phyloP scores from a whole-genome alignment of 2,888 invertebrate genomes.

The Meiosimyza decipiens region DNA sequence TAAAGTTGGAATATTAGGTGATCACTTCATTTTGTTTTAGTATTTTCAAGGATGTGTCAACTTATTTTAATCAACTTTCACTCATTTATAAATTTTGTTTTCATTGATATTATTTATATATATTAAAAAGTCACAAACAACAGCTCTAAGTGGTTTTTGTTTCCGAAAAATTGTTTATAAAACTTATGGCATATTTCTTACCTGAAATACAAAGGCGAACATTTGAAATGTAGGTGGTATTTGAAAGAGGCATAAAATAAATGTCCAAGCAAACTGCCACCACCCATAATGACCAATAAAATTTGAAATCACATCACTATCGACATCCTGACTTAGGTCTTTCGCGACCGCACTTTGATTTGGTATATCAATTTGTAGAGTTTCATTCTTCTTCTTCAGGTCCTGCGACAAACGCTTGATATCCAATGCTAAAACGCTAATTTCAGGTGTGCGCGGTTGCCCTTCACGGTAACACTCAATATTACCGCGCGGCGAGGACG shows the following conservation, averaged over 20 bases:
- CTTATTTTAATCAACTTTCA: too few relatives aligned
- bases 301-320: slow-evolving; percentile 70
- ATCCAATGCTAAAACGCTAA: slow-evolving; percentile 61
- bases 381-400: slow-evolving; percentile 53
- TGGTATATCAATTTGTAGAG: background rate
- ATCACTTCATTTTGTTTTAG: too few relatives aligned
- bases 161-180: too few relatives aligned
- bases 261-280: slow-evolving; percentile 73
- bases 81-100: too few relatives aligned
- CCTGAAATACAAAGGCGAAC: slow-evolving; percentile 72
- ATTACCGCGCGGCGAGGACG: slow-evolving; percentile 49
- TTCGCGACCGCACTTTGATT: background rate
- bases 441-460: slow-evolving; percentile 60
- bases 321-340: slow-evolving; percentile 57
- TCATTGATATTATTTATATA: too few relatives aligned
- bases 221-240: slow-evolving; percentile 75
- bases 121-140: too few relatives aligned
- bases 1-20: too few relatives aligned
- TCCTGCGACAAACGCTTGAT: slow-evolving; percentile 62
- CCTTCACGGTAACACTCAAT: slow-evolving; percentile 57
- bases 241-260: slow-evolving; percentile 71
- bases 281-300: slow-evolving; percentile 72
- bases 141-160: too few relatives aligned
- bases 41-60: too few relatives aligned
- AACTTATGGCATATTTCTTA: slow-evolving; percentile 48